Evolutionary conservation across 1,140 invertebrate species (phyloP).

Genomic region (Anastatus disparis): DNA sequence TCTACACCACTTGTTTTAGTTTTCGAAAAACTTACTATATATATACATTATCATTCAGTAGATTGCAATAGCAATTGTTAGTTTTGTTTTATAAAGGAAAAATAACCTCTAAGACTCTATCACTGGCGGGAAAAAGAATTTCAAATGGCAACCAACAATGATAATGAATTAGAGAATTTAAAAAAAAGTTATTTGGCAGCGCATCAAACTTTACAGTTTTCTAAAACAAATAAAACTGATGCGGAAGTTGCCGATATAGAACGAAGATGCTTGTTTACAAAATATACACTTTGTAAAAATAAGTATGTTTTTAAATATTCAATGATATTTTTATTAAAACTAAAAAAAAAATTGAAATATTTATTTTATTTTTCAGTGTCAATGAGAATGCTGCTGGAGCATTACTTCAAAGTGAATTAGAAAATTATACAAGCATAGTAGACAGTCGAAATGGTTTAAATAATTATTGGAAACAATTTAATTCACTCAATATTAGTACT

Average conservation of each 20-base stretch:
- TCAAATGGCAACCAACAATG: conserved; percentile 1
- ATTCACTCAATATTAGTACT: conserved; percentile 41
- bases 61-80: too few species aligned
- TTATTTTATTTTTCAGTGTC: conserved; percentile 44
- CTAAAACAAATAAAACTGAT: conserved; percentile 45
- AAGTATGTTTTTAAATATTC: conserved; percentile 47
- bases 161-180: conserved; percentile 24
- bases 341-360: background rate
- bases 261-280: conserved; percentile 50
- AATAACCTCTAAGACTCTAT: too few species aligned
- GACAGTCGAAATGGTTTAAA: conserved; percentile 47
- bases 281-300: conserved; percentile 50
- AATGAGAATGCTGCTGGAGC: conserved; percentile 47
- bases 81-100: too few species aligned
- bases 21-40: too few species aligned
- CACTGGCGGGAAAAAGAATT: too few species aligned
- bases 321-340: conserved; percentile 5
- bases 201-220: conserved; percentile 54
- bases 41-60: too few species aligned
- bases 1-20: too few species aligned
- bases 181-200: conserved; percentile 48
- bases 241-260: conserved; percentile 47
- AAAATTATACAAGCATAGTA: conserved; percentile 48
- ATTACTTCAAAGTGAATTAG: conserved; percentile 47
- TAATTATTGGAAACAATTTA: conserved; percentile 57